Evolutionary conservation across 2,113 vertebrate genomes (phyloP).

Genomic region (Pluvianellus socialis): DNA sequence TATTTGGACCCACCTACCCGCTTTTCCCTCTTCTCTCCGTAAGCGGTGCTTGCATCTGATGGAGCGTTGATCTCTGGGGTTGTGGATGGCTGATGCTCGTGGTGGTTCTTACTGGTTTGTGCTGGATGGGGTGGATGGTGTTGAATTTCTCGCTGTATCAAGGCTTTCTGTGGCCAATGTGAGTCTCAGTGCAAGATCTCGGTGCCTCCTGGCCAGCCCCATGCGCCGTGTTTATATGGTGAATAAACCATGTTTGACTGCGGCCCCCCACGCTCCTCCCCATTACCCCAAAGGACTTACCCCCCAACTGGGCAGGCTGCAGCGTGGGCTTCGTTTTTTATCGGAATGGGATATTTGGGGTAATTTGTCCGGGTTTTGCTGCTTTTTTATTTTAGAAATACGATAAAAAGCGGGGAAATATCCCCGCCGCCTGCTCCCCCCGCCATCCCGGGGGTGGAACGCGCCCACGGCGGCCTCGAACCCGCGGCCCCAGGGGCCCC

Average conservation of each 20-base stretch:
- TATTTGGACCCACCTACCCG: too few species aligned
- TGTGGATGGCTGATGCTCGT: fast-evolving
- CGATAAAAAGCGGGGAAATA: too few species aligned
- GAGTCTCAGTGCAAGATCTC: too few species aligned
- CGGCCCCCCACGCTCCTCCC: too few species aligned
- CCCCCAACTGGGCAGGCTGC: fast-evolving
- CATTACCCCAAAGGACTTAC: fast-evolving
- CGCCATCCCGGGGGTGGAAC: too few species aligned
- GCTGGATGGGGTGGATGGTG: fast-evolving
- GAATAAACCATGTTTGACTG: fast-evolving
- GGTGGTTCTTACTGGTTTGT: background rate
- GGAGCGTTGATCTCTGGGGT: background rate
- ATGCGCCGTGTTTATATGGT: fast-evolving
- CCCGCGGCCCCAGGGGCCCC: fast-evolving
- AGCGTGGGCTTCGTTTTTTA: fast-evolving
- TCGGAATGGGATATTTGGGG: background rate
- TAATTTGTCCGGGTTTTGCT: background rate
- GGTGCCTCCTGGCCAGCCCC: background rate
- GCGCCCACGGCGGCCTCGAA: background rate
- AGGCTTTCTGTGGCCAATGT: background rate
- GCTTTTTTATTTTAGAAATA: background rate
- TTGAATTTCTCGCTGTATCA: too few species aligned
- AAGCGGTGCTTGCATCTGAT: fast-evolving
- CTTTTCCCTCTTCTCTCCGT: too few species aligned
- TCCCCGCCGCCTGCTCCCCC: too few species aligned